Evolutionary conservation across 23 tunicate genomes (phyloP), one percentile per base, ranked within the genome.

Genomic region (Aplidium turbinatum): DNA sequence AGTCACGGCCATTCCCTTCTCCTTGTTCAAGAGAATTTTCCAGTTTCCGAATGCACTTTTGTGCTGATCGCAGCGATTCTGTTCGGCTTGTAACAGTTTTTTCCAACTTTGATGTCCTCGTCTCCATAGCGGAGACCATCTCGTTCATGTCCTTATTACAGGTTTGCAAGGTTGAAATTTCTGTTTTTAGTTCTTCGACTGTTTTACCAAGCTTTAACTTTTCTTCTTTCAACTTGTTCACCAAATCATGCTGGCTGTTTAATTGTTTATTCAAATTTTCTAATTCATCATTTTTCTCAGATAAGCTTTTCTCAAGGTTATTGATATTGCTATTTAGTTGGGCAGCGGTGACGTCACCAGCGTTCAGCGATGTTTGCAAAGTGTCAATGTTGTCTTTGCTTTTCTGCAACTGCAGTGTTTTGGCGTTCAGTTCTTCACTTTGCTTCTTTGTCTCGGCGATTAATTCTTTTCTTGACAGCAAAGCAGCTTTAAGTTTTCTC

Each of bases 401-500:
- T 25, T 6, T 27, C 3, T 27, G 33, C 2, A 16, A 35, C 34
- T 47, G 21, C 20, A 47, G 40, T 4, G 25, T 47, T 21, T 60
- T 25, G 26, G 27, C 18, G 18, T 55, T 18, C 42, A 73, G n/a
- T 9, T 62, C 72, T 71, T 78, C 80, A 5, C 79, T 70, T 36
- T 63, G 38, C 68, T 76, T 39, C 42, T 89, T 78, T 4, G 72
- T 60, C 16, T 61, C 63, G 0, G 70, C 23, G 28, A 89, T 69
- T 31, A 89, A 45, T 39, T 89, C 96, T 60, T 89, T 89, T 48
- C 96, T 58, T 0, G 96, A 89, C 38, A 89, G 51, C 24, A 89
- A 75, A 60, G 96, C 96, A 1, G 96, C 96, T 69, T 89, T 89
- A 0, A 89, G 36, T 40, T 82, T 89, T 45, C 96, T 46, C 60